Percentiles rank a stretch among this genome's conserved stretches.
phyloP scores from a whole-genome alignment of 2,113 vertebrate genomes.

The Oryzias javanicus region DNA sequence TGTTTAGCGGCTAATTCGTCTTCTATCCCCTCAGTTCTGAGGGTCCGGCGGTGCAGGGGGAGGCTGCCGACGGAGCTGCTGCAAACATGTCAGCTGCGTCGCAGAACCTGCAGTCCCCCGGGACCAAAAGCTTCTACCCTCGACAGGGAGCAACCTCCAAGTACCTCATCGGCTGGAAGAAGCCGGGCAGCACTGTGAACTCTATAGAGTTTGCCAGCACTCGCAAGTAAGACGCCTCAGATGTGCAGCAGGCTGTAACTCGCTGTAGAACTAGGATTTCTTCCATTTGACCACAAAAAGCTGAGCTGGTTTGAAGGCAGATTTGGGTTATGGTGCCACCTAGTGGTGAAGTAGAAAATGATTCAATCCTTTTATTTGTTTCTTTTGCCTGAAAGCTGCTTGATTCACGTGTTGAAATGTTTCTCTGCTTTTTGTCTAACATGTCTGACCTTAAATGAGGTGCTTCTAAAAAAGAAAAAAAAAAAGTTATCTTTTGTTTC shows the following conservation, averaged over 20 bases:
- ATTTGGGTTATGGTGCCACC: conserved; percentile 43
- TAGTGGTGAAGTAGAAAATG: conserved; percentile 35
- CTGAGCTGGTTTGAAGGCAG: background rate
- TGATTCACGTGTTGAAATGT: background rate
- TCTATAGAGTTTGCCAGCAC: conserved; percentile 97
- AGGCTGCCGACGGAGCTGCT: conserved; percentile 72
- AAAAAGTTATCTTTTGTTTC: conserved; percentile 13
- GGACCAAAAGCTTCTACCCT: conserved; percentile 95
- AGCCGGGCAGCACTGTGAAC: conserved; percentile 97
- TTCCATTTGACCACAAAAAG: background rate
- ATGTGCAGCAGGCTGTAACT: background rate
- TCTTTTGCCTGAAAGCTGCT: conserved; percentile 1
- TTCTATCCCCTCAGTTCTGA: conserved; percentile 79
- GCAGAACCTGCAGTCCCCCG: conserved; percentile 82
- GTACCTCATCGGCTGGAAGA: conserved; percentile 98
- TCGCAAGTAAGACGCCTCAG: conserved; percentile 86
- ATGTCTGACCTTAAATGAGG: background rate
- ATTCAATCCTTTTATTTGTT: background rate
- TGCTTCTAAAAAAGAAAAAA: too few relatives aligned
- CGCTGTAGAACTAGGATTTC: background rate
- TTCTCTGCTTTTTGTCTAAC: background rate
- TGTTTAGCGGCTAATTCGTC: background rate
- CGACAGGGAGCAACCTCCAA: conserved; percentile 97
- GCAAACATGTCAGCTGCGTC: conserved; percentile 81
- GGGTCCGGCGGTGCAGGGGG: conserved; percentile 46